Conservation (phyloP, 2,113 vertebrate species). For the Mastomys coucha region DNA sequence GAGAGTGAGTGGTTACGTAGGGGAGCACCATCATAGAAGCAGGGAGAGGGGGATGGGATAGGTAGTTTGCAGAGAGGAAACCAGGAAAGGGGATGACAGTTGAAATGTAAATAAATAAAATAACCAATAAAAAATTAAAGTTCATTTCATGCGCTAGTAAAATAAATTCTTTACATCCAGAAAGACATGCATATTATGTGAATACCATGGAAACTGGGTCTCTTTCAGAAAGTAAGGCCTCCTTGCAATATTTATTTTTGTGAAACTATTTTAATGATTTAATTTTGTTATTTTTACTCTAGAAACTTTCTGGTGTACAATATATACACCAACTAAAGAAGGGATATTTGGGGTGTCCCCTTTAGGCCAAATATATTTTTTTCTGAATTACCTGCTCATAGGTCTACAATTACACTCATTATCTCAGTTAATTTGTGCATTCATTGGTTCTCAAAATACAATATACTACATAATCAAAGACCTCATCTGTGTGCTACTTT, state of each 20-base stretch:
- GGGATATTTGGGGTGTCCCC: neutral
- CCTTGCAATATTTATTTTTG: neutral
- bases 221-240: no score
- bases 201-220: neutral
- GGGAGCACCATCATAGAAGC: no score
- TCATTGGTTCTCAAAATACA: neutral
- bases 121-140: neutral
- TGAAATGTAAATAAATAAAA: no score
- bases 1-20: no score
- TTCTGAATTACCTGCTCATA: conserved; percentile 20
- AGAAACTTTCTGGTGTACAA: neutral
- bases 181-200: neutral
- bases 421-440: neutral
- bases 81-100: no score
- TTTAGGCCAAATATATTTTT: neutral
- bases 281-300: neutral
- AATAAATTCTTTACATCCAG: neutral
- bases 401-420: neutral
- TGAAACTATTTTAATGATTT: neutral
- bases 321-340: neutral
- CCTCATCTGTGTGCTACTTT: neutral
- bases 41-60: no score
- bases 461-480: neutral
- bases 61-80: no score
- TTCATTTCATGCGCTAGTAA: neutral